A percentile compares a stretch with the other conserved stretches of the same genome.
Evolutionary conservation across 2,113 vertebrate species (phyloP).

Genomic region (Melospiza melodia): DNA sequence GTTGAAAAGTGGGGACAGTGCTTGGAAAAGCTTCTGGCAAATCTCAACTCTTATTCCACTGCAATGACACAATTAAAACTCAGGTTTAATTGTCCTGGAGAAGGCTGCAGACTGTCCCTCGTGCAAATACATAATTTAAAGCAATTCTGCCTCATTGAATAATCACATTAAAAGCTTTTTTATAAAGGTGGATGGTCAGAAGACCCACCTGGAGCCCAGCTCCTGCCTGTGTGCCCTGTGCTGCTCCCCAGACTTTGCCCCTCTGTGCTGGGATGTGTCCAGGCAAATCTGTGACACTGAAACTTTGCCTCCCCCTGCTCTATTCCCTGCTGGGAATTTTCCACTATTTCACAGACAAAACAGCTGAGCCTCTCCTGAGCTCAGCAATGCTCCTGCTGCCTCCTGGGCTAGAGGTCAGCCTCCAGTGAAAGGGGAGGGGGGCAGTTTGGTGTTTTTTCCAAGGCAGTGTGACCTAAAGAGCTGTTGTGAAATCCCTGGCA

Average conservation of each 20-base stretch:
- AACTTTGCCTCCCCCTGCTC: background rate
- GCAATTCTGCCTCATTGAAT: background rate
- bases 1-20: background rate
- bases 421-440: background rate
- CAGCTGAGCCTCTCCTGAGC: background rate
- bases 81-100: background rate
- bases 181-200: background rate
- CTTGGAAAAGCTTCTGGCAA: background rate
- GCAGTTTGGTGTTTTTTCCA: background rate
- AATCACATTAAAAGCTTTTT: background rate
- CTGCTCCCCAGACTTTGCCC: background rate
- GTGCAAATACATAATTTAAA: background rate
- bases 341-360: background rate
- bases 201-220: background rate
- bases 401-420: background rate
- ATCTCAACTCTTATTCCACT: background rate
- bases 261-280: background rate
- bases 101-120: background rate
- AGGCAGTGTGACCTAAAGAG: background rate
- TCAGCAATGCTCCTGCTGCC: background rate
- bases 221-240: background rate
- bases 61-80: background rate
- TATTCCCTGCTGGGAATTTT: background rate
- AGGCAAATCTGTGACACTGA: background rate
- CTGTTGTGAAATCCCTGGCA: constrained; percentile 41